Conservation (phyloP, 1,140 invertebrate species). For the Zelostemma sp. region DNA sequence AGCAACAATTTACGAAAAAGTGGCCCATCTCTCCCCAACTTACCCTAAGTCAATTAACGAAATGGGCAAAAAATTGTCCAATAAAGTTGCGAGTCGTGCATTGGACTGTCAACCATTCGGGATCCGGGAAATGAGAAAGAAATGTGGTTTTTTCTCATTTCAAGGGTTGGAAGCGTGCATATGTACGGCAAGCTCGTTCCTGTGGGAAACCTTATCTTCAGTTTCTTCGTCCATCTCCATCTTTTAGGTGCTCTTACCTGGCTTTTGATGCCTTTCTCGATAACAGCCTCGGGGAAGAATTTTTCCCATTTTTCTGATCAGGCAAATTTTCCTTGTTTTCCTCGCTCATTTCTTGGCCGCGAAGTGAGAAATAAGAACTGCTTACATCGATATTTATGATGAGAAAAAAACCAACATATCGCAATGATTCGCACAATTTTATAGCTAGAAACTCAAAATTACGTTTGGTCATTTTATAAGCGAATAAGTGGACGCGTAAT, state of each 20-base stretch:
- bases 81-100: too few relatives aligned
- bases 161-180: constrained; percentile 33
- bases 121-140: constrained; percentile 38
- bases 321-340: neutral
- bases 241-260: constrained; percentile 46
- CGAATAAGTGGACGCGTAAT: constrained; percentile 18
- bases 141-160: constrained; percentile 36
- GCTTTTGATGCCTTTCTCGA: constrained; percentile 53
- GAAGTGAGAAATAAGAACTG: neutral
- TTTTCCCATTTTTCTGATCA: constrained; percentile 39
- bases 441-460: too few relatives aligned
- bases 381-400: neutral
- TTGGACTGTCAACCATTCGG: too few relatives aligned
- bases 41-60: too few relatives aligned
- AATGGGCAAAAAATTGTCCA: too few relatives aligned
- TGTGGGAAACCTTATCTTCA: constrained; percentile 49
- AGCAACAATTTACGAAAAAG: too few relatives aligned
- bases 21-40: too few relatives aligned
- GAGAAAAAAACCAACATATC: too few relatives aligned
- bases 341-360: too few relatives aligned
- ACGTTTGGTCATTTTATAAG: too few relatives aligned
- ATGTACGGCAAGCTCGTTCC: constrained; percentile 44
- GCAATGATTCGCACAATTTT: too few relatives aligned
- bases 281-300: constrained; percentile 46
- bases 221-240: constrained; percentile 50